Base-by-base conservation (phyloP, 37 sponge, comb jelly and placozoan genomes). In the Bolinopsis microptera region DNA sequence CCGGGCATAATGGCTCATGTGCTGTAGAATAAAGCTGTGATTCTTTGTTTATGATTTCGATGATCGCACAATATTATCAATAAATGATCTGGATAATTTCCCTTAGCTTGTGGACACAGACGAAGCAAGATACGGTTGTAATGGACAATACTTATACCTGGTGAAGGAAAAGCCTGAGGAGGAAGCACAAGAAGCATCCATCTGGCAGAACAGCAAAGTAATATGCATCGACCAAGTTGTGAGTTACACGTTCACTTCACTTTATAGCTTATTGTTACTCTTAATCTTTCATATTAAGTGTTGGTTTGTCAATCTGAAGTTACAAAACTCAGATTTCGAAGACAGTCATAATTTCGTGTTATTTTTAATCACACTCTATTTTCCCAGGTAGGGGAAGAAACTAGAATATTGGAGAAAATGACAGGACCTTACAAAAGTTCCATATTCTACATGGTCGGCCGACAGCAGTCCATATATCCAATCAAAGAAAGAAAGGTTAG, bases 191-290 rank as follows among this genome's bases (percentile, higher is more conserved):
- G 5, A 35, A 13, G 83, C 38, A 21, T 80, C 83, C 35, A 27
- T 80, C 3, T 80, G 83, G 83, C 83, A 80, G 23, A 38, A 38
- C 8, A 35, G 23, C 3, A 2, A 32, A 5, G 38, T 80, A 5
- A 23, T 31, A 35, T 80, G 83, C 83, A 80, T 80, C 36, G 83
- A 80, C 83, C 36, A 21, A 35, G 83, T 27, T 21, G 83, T 80
- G 9, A 24, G 83, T 80, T 13, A 5, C 13, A 22, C 16, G n/a
- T n/a, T n/a, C n/a, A n/a, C n/a, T n/a, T n/a, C n/a, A n/a, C n/a
- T n/a, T n/a, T n/a, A n/a, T n/a, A n/a, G n/a, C n/a, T n/a, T n/a
- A n/a, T n/a, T 61, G 18, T 18, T 21, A 61, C 16, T 18, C 9
- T 61, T 61, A 9, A 21, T 18, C 9, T 21, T 18, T 9, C 68